Percentiles rank a stretch among this genome's conserved stretches.
Evolutionary conservation across 2,888 invertebrate species (phyloP).

Genomic region (Ecliptopera silaceata): DNA sequence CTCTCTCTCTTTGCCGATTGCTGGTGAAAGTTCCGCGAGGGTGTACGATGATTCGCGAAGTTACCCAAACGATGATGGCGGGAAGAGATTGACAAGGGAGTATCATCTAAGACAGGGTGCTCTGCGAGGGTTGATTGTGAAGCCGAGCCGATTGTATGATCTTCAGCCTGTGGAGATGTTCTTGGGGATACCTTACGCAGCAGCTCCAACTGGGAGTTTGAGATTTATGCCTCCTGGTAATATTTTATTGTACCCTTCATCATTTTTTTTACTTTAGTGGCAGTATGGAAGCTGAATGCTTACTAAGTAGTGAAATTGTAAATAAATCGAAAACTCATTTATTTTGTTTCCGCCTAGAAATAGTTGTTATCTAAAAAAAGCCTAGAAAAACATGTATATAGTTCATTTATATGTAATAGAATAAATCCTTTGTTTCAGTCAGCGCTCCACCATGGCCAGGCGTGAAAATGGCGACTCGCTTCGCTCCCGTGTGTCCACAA

Average conservation of each 20-base stretch:
- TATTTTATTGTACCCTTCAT: neutral
- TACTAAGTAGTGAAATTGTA: neutral
- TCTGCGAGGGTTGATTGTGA: conserved; percentile 86
- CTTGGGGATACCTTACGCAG: conserved; percentile 91
- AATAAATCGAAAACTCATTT: neutral
- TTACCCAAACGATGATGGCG: conserved; percentile 61
- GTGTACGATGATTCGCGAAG: conserved; percentile 63
- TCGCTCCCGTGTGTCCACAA: conserved; percentile 95
- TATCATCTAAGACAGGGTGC: conserved; percentile 86
- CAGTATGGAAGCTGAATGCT: too few species aligned
- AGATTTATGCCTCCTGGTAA: conserved; percentile 93
- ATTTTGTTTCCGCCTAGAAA: neutral
- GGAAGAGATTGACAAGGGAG: conserved; percentile 80
- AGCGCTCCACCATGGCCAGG: conserved; percentile 92
- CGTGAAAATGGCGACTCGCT: conserved; percentile 85
- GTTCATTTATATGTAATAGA: too few species aligned
- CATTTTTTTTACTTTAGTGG: neutral
- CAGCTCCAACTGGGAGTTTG: conserved; percentile 87
- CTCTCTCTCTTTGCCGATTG: conserved; percentile 73
- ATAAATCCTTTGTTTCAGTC: conserved; percentile 66
- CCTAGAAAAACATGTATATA: too few species aligned
- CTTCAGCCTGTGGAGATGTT: conserved; percentile 88
- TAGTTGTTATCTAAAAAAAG: too few species aligned
- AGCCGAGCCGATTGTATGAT: conserved; percentile 84
- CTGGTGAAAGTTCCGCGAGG: conserved; percentile 65